Evolutionary conservation across 2,797 vertebrate genomes (phyloP), one percentile per base, ranked within the genome.

Genomic region (Dallia pectoralis): DNA sequence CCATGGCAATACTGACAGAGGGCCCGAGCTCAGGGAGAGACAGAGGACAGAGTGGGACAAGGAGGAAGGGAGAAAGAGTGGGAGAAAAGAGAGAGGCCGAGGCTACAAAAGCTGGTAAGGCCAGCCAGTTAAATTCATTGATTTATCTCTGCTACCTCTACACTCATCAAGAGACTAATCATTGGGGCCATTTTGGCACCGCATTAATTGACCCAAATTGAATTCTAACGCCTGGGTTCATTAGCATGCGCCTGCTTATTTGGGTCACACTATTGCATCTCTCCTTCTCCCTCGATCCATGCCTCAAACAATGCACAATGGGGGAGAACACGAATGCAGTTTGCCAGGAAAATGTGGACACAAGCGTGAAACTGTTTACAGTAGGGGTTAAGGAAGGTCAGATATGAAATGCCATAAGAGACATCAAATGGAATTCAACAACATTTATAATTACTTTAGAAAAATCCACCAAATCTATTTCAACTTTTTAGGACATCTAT

Each of bases 161-260:
- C 36, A 40, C 36, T 64, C 74, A 78, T 78, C 78, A 68, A 79
- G 67, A 78, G 76, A 85, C 77, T 82, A 79, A 85, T 82, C 81
- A 77, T 73, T 73, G 74, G 74, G 56, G 75, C 76, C 80, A 77
- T 78, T 83, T 77, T 82, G 82, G 77, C 78, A 78, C 66, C 77
- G 79, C 81, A 82, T 80, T 79, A 84, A 85, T 80, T 81, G 82
- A 86, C 81, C 81, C 77, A 82, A 84, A 84, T 84, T 81, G 73
- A 86, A 85, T 82, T 77, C 78, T 70, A 67, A 74, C 49, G 44
- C 78, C 75, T 68, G 36, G 69, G 62, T 77, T 84, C 79, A 83
- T 82, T 83, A 80, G 76, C 77, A 77, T 80, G 75, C 70, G 29
- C 65, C 62, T 69, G 65, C 48, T 79, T 85, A 84, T 85, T 81